phyloP scores from a whole-genome alignment of 2,113 vertebrate species.

The Ivindomyrus marchei region DNA sequence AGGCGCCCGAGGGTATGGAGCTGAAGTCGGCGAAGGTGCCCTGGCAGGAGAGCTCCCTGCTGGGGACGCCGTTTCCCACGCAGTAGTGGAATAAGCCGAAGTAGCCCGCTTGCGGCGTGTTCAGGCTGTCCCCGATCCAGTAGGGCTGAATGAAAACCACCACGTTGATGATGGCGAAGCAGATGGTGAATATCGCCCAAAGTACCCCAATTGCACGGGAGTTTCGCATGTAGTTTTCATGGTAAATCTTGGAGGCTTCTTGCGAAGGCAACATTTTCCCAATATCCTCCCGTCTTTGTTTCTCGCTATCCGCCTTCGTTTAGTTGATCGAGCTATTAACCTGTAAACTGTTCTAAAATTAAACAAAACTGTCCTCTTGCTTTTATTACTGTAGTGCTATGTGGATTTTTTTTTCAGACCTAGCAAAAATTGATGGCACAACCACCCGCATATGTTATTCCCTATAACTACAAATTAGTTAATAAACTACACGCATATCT shows the following conservation, averaged over 20 bases:
- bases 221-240: conserved; percentile 89
- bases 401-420: not conserved
- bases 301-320: not conserved
- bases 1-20: conserved; percentile 89
- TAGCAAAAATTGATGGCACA: conserved; percentile 1
- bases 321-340: not conserved
- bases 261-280: conserved; percentile 24
- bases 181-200: conserved; percentile 98
- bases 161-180: conserved; percentile 96
- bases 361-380: not conserved
- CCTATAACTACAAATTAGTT: not conserved
- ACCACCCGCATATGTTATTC: not conserved
- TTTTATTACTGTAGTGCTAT: not conserved
- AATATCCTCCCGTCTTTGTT: not conserved
- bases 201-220: conserved; percentile 85
- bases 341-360: not conserved
- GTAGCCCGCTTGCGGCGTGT: conserved; percentile 86
- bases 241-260: conserved; percentile 93
- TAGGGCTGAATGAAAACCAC: conserved; percentile 96
- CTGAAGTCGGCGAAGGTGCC: conserved; percentile 92
- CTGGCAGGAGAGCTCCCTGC: conserved; percentile 82
- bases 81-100: conserved; percentile 96
- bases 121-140: conserved; percentile 95
- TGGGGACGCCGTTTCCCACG: conserved; percentile 78
- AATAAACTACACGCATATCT: not conserved